Evolutionary conservation across 2,888 invertebrate genomes (phyloP), one percentile per base, ranked within the genome.

Genomic region (Chymomyza amoena): DNA sequence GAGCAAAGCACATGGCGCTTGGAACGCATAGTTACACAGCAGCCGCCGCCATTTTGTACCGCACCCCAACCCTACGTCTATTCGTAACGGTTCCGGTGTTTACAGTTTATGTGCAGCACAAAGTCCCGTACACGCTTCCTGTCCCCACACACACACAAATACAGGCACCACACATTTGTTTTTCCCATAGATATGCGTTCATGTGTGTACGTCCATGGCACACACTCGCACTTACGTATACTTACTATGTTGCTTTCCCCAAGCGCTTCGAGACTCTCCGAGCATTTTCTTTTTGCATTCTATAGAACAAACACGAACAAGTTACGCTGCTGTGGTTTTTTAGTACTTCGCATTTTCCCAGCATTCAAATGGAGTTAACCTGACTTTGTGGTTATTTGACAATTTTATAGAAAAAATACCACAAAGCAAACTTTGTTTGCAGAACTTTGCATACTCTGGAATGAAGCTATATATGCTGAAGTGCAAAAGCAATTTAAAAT

Each of bases 101-200:
- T 87, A 84, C 89, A 84, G 70, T 88, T 76, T 71, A 88, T 86
- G 77, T 88, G 87, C 85, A 87, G 50, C 76, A 66, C 65, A 60
- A 70, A 72, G 54, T 60, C 25, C n/a, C 18, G 18, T 16, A 54
- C 16, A 16, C 18, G 15, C 16, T 13, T 6, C 10, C 0, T 10
- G 10, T 16, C n/a, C 36, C 9, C 36, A 9, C 36, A 36, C 36
- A 36, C 36, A n/a, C n/a, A n/a, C n/a, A 36, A 0, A 36, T 9
- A 36, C 36, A 39, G 1, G 13, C 39, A 45, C n/a, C 39, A 45
- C 39, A 13, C 1, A 45, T 45, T 45, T 45, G 7, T 32, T 32
- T 32, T 32, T 13, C 39, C 39, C 39, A 45, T 45, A 45, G 39
- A 45, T 45, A 45, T 45, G 39, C 39, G 39, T 45, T 45, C 39